A percentile compares a stretch with the other conserved stretches of the same genome.
phyloP scores from a whole-genome alignment of 2,113 vertebrate genomes.

The Oxyura jamaicensis region DNA sequence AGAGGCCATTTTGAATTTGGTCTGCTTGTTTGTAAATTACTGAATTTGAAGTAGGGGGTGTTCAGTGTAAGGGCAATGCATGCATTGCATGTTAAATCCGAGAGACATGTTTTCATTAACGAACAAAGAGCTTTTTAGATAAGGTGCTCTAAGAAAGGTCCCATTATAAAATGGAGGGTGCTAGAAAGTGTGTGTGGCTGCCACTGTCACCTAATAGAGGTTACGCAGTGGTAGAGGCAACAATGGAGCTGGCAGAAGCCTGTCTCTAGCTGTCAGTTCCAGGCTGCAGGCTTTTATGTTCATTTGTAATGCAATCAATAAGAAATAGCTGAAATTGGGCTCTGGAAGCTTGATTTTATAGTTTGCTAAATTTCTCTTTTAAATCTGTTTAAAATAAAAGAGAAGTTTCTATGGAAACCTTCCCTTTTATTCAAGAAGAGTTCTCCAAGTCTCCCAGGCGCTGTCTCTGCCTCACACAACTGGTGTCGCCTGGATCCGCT shows the following conservation, averaged over 20 bases:
- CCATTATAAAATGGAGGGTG: slow-evolving; percentile 22
- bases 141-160: background rate
- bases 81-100: background rate
- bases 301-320: slow-evolving; percentile 57
- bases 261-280: slow-evolving; percentile 52
- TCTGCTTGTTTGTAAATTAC: slow-evolving; percentile 15
- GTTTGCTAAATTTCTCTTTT: slow-evolving; percentile 57
- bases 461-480: background rate
- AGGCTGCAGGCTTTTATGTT: slow-evolving; percentile 58
- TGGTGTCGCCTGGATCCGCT: background rate
- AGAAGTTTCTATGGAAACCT: slow-evolving; percentile 68
- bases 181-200: slow-evolving; percentile 20
- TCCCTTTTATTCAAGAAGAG: slow-evolving; percentile 30
- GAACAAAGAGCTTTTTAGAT: slow-evolving; percentile 31
- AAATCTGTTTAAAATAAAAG: slow-evolving; percentile 65
- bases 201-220: slow-evolving; percentile 52
- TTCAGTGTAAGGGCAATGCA: background rate
- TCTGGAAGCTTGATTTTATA: slow-evolving; percentile 51
- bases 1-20: slow-evolving; percentile 2
- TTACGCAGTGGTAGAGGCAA: slow-evolving; percentile 39
- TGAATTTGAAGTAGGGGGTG: background rate
- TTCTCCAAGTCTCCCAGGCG: background rate
- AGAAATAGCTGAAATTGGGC: slow-evolving; percentile 47
- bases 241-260: slow-evolving; percentile 42
- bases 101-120: background rate